Base-by-base conservation (phyloP, 2,797 vertebrate genomes). In the Octomys mimax region DNA sequence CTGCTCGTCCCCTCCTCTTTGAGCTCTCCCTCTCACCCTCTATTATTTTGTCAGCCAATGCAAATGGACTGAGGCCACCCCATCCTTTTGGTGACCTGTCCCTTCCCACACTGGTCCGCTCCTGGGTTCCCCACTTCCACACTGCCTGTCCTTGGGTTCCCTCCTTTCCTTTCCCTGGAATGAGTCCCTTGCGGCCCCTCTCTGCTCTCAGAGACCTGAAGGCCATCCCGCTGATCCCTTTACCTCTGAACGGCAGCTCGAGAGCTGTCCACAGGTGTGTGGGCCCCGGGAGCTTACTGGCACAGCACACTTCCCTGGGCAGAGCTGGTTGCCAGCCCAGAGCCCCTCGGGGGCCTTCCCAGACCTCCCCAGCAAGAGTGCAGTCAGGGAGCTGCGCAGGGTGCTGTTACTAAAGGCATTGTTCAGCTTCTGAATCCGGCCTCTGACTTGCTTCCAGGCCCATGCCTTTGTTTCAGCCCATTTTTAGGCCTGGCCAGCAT, bases 201-300 rank as follows among this genome's bases (percentile, higher is more conserved):
- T n/a, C 39, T 33, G 71, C 19, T 3, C 86, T 28, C 24, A 10
- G 2, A 26, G 28, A 52, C 92, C 77, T 49, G 73, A 66, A 42
- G 5, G 16, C 36, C 28, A 42, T 49, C 46, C 0, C 21, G 11
- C 78, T 10, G 61, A 46, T 52, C 28, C 0, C n/a, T 49, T 85
- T n/a, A 83, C 19, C 39, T 68, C 78, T 94, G 80, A 70, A 22
- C 42, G 87, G 96, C 91, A 4, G 7, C 78, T 71, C 85, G 94
- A 96, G 90, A 96, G 96, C 95, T 98, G 96, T 98, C 98, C 98
- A 97, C 97, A 87, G n/a, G 77, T 33, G 85, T 80, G 71, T 57
- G 39, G 94, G 97, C 98, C 97, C 93, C 71, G 93, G 97, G 96
- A 97, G 92, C 95, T 98, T 97, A 95, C 98, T 98, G 98, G 96